Evolutionary conservation across 2,113 vertebrate species (phyloP), one percentile per base, ranked within the genome.

Genomic region (Acanthochromis polyacanthus): DNA sequence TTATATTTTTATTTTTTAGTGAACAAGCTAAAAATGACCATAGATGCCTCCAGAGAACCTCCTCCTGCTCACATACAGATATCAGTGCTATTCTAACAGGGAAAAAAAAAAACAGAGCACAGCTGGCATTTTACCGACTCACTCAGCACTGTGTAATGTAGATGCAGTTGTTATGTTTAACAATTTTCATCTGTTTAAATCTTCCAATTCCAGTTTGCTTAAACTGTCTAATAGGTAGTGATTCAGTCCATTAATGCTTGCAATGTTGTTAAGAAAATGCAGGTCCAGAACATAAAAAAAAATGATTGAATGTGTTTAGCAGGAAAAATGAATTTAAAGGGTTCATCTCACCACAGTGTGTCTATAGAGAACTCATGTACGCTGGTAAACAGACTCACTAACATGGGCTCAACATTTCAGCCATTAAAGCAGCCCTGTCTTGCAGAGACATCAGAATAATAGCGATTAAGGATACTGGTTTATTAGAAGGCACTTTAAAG

Each of bases 401-500:
- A 68, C 20, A 68, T 6, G 0, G 53, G n/a, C 11, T 48, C 30
- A 58, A 46, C 10, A 17, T 77, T 23, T 83, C 71, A 57, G 36
- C 46, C 55, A 38, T 81, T 53, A 73, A 61, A 63, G 53, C 28
- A 56, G 59, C 45, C 10, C 57, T 78, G 30, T 80, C 66, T 69
- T 77, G 32, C 60, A 62, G 58, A 82, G 23, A 64, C 53, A 62
- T 73, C 14, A 72, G 43, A 80, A 48, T 60, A 46, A 70, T 17
- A 68, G 17, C 57, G 48, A 75, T 40, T 71, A 40, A 72, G 45
- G 19, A 80, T 73, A 67, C 77, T 53, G 65, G 15, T 78, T 73
- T 61, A 78, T 72, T 82, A 84, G 72, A 84, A 76, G 61, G 66
- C 55, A 68, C 63, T 61, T 73, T 25, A 7, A 36, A 77, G 30